A percentile compares a stretch with the other conserved stretches of the same genome.
These are phyloP conservation scores for Ethmia dodecea DNA, from an alignment of 2,888 invertebrate species.

Conservation along the genomic window DNA sequence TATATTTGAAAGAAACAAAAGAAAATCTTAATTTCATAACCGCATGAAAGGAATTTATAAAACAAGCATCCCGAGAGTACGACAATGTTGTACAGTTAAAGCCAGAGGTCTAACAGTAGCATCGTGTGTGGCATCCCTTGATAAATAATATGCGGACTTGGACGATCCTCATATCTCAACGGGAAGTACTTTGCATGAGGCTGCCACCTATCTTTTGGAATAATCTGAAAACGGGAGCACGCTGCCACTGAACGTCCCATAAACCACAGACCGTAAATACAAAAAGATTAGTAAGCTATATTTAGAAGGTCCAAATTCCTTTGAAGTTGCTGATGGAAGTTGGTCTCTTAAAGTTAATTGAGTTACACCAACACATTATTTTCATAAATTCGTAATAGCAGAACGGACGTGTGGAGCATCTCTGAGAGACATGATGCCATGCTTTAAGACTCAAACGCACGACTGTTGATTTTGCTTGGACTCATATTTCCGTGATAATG, in stretches of 20 bases:
- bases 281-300: background rate
- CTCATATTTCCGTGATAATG: slow-evolving; percentile 4
- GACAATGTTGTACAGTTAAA: too few species aligned
- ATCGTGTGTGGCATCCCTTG: slow-evolving; percentile 65
- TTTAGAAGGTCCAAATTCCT: slow-evolving; percentile 20
- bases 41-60: too few species aligned
- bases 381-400: slow-evolving; percentile 65
- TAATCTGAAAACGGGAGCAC: slow-evolving; percentile 66
- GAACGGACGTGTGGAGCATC: slow-evolving; percentile 44
- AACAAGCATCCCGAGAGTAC: too few species aligned
- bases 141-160: slow-evolving; percentile 59
- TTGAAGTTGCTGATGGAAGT: slow-evolving; percentile 8
- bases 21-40: too few species aligned
- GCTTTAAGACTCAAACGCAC: slow-evolving; percentile 35
- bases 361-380: slow-evolving; percentile 52
- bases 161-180: slow-evolving; percentile 69
- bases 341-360: slow-evolving; percentile 17
- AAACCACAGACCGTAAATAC: accelerated
- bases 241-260: slow-evolving; percentile 25
- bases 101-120: slow-evolving; percentile 31
- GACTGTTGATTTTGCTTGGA: slow-evolving; percentile 10
- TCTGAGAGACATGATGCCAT: slow-evolving; percentile 46
- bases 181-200: slow-evolving; percentile 73
- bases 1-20: too few species aligned
- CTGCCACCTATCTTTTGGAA: slow-evolving; percentile 67